Conservation (phyloP, 2,888 invertebrate genomes). For the Ophion slaviceki region DNA sequence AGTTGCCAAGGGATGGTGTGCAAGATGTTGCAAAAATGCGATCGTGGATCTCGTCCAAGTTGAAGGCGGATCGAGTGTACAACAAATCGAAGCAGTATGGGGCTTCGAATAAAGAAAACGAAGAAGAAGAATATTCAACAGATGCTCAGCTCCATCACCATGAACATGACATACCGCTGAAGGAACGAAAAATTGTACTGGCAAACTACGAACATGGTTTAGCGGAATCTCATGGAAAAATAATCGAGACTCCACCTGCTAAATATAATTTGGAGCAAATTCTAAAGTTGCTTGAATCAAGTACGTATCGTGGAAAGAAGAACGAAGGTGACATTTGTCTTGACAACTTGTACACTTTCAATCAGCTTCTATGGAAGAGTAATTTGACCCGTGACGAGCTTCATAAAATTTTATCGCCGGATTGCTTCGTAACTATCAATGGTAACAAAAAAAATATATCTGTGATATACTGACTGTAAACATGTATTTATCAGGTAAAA, state of each 20-base stretch:
- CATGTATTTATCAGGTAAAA: too few species aligned
- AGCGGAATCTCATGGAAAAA: constrained; percentile 1
- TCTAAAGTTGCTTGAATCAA: constrained; percentile 8
- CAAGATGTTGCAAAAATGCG: constrained; percentile 7
- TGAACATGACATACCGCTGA: not conserved
- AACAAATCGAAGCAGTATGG: not conserved
- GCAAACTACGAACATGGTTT: constrained; percentile 3
- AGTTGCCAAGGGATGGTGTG: constrained; percentile 8
- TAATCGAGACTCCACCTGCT: constrained; percentile 11
- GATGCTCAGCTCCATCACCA: not conserved
- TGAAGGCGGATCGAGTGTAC: constrained; percentile 6
- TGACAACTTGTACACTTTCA: not conserved
- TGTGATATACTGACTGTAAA: not conserved
- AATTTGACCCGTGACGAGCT: not conserved
- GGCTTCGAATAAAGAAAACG: constrained; percentile 5
- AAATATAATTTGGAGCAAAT: constrained; percentile 13
- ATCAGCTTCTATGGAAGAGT: not conserved
- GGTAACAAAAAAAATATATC: constrained; percentile 1
- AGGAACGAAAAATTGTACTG: not conserved
- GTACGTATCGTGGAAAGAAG: constrained; percentile 6
- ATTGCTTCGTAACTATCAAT: not conserved
- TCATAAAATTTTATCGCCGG: not conserved
- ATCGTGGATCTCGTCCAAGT: not conserved
- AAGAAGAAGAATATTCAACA: constrained; percentile 10
- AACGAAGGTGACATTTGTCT: constrained; percentile 6